Percentiles rank a stretch among this genome's conserved stretches.
Conservation (phyloP, 2,797 vertebrate genomes). For the Rhynchonycteris naso region DNA sequence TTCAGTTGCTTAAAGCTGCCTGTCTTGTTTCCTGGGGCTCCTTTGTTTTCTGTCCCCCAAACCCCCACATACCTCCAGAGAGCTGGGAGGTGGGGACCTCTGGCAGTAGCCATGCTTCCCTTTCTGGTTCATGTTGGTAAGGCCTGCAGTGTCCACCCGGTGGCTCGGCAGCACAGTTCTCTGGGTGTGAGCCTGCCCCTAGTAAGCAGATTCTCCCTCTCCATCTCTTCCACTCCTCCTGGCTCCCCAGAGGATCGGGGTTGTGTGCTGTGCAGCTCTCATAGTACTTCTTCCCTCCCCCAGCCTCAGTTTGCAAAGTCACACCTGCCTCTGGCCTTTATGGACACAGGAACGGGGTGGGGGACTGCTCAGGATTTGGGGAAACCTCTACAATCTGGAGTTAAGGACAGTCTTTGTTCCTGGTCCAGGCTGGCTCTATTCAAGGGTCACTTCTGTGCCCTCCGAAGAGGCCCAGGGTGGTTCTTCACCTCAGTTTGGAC, state of each 20-base stretch:
- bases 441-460: not conserved
- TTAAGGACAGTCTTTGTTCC: not conserved
- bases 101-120: not conserved
- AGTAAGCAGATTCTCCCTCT: not conserved
- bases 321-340: not conserved
- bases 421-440: not conserved
- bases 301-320: not conserved
- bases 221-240: not conserved
- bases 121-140: not conserved
- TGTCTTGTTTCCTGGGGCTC: not conserved
- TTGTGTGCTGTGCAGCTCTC: not conserved
- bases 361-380: not conserved
- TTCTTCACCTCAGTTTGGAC: not conserved
- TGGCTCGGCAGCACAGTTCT: not conserved
- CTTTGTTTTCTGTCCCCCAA: constrained; percentile 61
- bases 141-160: constrained; percentile 34
- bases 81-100: not conserved
- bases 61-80: not conserved
- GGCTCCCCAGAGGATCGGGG: not conserved
- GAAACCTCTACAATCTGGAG: not conserved
- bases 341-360: not conserved
- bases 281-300: not conserved
- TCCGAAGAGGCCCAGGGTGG: not conserved
- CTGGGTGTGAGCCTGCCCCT: constrained; percentile 9
- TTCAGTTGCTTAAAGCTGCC: not conserved